Percentiles rank a stretch among this genome's conserved stretches.
Evolutionary conservation across 35 echinoderm and acorn worm genomes (phyloP).

Genomic region (Lytechinus pictus): DNA sequence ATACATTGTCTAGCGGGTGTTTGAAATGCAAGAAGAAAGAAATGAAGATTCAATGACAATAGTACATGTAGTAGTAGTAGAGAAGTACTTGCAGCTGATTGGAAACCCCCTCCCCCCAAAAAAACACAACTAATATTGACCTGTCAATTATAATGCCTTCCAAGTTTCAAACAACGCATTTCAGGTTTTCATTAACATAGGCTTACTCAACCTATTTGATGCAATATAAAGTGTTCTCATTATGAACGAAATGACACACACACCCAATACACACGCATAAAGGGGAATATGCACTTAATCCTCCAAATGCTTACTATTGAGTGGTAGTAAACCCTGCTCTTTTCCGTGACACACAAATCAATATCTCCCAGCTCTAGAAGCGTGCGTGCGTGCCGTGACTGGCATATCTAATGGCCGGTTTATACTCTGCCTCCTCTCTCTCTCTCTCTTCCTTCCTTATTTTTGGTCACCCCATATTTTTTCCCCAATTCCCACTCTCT

Average conservation of each 20-base stretch:
- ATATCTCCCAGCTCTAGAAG: neutral
- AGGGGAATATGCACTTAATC: neutral
- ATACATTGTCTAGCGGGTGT: too few species aligned
- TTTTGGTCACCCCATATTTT: too few species aligned
- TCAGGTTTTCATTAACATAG: neutral
- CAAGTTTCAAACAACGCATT: too few species aligned
- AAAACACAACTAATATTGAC: too few species aligned
- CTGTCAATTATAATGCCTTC: too few species aligned
- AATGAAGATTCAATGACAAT: too few species aligned
- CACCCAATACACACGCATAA: constrained; percentile 26
- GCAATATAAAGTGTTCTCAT: neutral
- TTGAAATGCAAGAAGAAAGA: too few species aligned
- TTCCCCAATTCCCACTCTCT: neutral
- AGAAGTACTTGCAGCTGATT: too few species aligned
- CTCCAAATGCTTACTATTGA: neutral
- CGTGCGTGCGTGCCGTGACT: constrained; percentile 19
- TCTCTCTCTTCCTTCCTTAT: neutral
- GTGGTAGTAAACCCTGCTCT: neutral
- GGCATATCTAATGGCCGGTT: constrained; percentile 27
- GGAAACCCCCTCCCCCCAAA: too few species aligned
- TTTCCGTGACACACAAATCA: neutral
- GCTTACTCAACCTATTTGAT: neutral
- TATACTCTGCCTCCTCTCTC: neutral
- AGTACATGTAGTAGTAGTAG: too few species aligned
- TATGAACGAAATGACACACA: constrained; percentile 21